Evolutionary conservation across 2,888 invertebrate species (phyloP).

Genomic region (Hylaea fasciaria): DNA sequence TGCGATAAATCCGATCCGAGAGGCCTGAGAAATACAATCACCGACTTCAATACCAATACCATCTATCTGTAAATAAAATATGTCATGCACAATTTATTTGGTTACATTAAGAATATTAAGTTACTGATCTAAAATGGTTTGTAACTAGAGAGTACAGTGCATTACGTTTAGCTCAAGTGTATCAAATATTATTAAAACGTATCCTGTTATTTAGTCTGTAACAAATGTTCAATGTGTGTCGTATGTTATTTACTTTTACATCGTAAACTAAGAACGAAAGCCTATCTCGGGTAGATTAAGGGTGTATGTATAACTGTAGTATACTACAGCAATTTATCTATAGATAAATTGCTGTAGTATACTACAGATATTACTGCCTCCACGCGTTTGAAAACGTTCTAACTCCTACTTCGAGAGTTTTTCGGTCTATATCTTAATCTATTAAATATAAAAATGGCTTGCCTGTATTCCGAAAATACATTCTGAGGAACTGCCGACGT

Average conservation of each 20-base stretch:
- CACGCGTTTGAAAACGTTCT: neutral
- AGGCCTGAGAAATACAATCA: conserved; percentile 33
- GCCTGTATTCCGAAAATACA: neutral
- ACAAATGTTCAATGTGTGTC: neutral
- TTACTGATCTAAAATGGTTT: conserved; percentile 26
- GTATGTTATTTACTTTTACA: conserved; percentile 9
- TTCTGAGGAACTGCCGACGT: no score
- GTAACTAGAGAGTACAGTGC: conserved; percentile 17
- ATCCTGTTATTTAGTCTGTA: conserved; percentile 16
- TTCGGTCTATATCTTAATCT: neutral
- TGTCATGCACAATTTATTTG: conserved; percentile 22
- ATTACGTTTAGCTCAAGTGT: conserved; percentile 15
- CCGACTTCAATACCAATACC: conserved; percentile 26
- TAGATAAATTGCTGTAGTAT: conserved; percentile 12
- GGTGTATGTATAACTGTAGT: conserved; percentile 2
- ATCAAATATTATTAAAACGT: conserved; percentile 16
- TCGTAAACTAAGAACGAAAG: conserved; percentile 17
- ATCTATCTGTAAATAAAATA: conserved; percentile 30
- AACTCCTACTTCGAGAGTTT: neutral
- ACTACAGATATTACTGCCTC: conserved; percentile 3
- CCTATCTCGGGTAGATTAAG: conserved; percentile 4
- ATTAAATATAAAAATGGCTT: neutral
- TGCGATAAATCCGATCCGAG: conserved; percentile 28
- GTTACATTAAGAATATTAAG: conserved; percentile 28
- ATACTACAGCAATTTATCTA: no score